phyloP scores from a whole-genome alignment of 2,888 invertebrate species.

The Drosophila meridionalis region DNA sequence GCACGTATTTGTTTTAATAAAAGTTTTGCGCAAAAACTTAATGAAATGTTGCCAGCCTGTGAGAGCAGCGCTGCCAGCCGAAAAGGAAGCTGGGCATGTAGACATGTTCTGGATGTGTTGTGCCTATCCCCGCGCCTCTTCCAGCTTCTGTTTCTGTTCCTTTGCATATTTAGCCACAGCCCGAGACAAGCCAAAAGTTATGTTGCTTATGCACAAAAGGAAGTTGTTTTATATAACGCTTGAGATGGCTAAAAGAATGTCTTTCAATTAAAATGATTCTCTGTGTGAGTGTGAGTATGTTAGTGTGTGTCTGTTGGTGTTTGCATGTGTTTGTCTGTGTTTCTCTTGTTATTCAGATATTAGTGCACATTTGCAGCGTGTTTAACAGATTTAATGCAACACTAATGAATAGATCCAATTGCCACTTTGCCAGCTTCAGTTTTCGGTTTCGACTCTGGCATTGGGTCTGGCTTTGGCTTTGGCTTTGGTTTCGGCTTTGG shows the following conservation, averaged over 20 bases:
- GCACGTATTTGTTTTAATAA: conserved; percentile 81
- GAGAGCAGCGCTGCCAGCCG: conserved; percentile 26
- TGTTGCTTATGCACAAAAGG: conserved; percentile 68
- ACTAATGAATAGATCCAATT: conserved; percentile 73
- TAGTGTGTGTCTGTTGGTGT: conserved; percentile 6
- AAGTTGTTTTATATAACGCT: conserved; percentile 78
- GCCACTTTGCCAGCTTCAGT: conserved; percentile 55
- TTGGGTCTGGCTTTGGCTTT: conserved; percentile 19
- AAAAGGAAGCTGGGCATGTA: conserved; percentile 14
- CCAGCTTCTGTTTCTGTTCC: conserved; percentile 25
- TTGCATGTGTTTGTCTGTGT: conserved; percentile 12
- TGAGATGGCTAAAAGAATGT: conserved; percentile 69
- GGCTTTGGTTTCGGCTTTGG: conserved; percentile 32
- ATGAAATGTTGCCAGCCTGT: conserved; percentile 74
- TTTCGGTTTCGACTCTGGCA: conserved; percentile 6
- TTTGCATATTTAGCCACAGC: conserved; percentile 65
- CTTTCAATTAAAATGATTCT: conserved; percentile 70
- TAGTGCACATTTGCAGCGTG: conserved; percentile 20
- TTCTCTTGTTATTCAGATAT: conserved; percentile 11
- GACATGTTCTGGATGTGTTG: conserved; percentile 28
- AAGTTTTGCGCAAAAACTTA: conserved; percentile 80
- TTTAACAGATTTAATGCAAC: conserved; percentile 58
- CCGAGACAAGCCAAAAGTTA: conserved; percentile 59
- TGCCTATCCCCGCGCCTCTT: conserved; percentile 44
- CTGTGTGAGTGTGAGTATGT: conserved; percentile 7